Evolutionary conservation across 1,140 invertebrate species (phyloP), one percentile per base, ranked within the genome.

Genomic region (Drosophila nasuta): DNA sequence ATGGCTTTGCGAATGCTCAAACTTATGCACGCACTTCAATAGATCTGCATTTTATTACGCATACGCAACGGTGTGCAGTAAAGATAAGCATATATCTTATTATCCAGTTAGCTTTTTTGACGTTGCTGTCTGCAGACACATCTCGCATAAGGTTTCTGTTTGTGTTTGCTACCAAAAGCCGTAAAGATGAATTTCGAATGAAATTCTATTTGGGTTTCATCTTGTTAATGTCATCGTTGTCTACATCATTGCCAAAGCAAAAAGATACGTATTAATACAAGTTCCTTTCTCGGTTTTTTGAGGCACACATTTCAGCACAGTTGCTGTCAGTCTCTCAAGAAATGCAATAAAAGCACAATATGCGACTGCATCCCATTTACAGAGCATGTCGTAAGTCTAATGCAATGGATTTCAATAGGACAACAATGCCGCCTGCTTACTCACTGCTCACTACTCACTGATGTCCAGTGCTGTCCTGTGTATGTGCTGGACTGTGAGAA

Each of bases 401-500:
- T 72, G 72, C 52, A 68, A 79, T 70, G 73, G 73, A 79, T 79
- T 79, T 79, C 71, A 83, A 81, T 83, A 67, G 58, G 62, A 76
- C 75, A 68, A 57, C 41, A 46, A 48, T 38, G 30, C n/a, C 10
- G 20, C 8, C 20, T 48, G 15, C 43, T 25, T 25, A 25, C 20
- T 25, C 20, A 25, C 20, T 25, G 20, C 20, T 25, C 20, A 4
- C 20, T 25, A 25, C 20, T 25, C 20, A 25, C 20, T 38, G 7
- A 7, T 38, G 35, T 2, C 33, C 25, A 3, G 10, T 28, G 10
- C n/a, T 54, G 51, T 33, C 11, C 28, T 33, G n/a, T 13, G 15
- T 17, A 11, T 38, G 30, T 5, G n/a, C 13, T 30, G 28, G 4
- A 54, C 28, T 54, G 28, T 65, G 13, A 2, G 7, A n/a, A 25